These are phyloP conservation scores for Typhlichthys eigenmanni DNA, from an alignment of 2,797 vertebrate species.

Conservation along the genomic window DNA sequence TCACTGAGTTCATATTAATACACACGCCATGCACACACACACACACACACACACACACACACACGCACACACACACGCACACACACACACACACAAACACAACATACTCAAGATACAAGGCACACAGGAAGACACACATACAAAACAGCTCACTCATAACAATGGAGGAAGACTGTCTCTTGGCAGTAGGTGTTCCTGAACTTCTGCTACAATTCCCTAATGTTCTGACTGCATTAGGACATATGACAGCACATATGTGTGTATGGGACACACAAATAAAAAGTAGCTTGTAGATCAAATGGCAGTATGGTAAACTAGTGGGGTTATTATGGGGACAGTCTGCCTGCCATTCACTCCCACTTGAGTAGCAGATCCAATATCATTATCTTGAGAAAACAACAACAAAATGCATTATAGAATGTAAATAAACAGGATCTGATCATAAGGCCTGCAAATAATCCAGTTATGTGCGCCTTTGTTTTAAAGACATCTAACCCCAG, in stretches of 20 bases:
- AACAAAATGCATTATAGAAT: slow-evolving; percentile 3
- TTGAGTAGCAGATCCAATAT: slow-evolving; percentile 6
- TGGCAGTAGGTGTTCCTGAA: background rate
- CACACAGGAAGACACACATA: background rate
- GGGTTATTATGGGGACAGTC: background rate
- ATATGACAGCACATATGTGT: slow-evolving; percentile 13
- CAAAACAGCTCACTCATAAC: background rate
- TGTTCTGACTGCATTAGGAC: slow-evolving; percentile 5
- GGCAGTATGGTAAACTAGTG: slow-evolving; percentile 6
- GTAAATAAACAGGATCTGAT: slow-evolving; percentile 19
- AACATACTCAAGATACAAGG: background rate
- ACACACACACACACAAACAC: background rate
- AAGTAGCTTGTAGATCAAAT: background rate
- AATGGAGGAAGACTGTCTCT: slow-evolving; percentile 16
- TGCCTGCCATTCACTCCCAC: background rate
- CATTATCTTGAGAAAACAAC: slow-evolving; percentile 4
- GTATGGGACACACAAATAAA: slow-evolving; percentile 6
- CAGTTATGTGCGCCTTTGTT: slow-evolving; percentile 54
- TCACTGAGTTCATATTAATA: slow-evolving; percentile 49
- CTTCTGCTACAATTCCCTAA: background rate
- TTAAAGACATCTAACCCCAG: slow-evolving; percentile 56
- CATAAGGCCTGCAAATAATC: slow-evolving; percentile 32
- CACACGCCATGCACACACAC: slow-evolving; percentile 6
- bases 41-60: slow-evolving; percentile 24
- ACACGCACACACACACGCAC: slow-evolving; percentile 5